A percentile compares a stretch with the other conserved stretches of the same genome.
Conservation (phyloP, 1,140 invertebrate genomes). For the Leptonema lineaticorne region DNA sequence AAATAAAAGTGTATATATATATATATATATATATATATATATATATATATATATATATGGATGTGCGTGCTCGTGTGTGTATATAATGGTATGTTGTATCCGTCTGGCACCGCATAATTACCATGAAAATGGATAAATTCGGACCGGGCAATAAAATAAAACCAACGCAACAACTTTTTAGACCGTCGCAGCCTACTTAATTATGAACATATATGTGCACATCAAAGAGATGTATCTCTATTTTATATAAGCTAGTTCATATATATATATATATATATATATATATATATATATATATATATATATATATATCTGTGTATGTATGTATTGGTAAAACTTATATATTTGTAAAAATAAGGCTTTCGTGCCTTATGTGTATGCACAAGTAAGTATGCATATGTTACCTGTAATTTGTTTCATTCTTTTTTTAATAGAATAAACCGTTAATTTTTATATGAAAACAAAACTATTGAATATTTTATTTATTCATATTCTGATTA, state of each 20-base stretch:
- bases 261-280: background rate
- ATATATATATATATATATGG: background rate
- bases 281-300: too few relatives aligned
- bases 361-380: background rate
- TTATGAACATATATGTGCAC: conserved; percentile 29
- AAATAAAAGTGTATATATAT: too few relatives aligned
- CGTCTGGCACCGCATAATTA: conserved; percentile 19
- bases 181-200: conserved; percentile 33
- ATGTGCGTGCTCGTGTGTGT: background rate
- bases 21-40: too few relatives aligned
- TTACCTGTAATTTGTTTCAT: too few relatives aligned
- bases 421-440: too few relatives aligned
- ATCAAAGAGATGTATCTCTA: background rate
- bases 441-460: too few relatives aligned
- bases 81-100: background rate
- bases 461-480: too few relatives aligned
- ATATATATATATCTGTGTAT: background rate
- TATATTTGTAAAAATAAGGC: background rate
- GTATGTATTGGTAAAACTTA: background rate
- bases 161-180: conserved; percentile 31
- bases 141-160: conserved; percentile 37
- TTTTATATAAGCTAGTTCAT: too few relatives aligned
- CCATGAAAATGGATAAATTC: conserved; percentile 22
- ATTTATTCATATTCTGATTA: too few relatives aligned
- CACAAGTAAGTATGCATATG: background rate